Evolutionary conservation across 2,113 vertebrate genomes (phyloP).

Genomic region (Indri indri): DNA sequence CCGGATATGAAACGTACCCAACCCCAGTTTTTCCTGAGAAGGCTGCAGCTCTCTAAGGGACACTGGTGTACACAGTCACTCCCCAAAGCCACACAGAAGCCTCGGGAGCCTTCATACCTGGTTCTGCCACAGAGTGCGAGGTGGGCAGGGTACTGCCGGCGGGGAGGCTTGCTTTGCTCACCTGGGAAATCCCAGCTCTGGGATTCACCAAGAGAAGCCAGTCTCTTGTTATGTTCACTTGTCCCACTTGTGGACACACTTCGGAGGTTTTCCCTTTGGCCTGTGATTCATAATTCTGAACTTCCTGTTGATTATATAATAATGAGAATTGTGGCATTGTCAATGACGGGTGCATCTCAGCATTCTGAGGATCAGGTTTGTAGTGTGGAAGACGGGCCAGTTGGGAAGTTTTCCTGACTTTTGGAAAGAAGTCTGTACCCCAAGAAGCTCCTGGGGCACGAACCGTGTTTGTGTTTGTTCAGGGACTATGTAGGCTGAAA

Average conservation of each 20-base stretch:
- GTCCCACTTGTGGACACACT: not conserved
- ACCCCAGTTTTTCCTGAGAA: not conserved
- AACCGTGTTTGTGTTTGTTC: not conserved
- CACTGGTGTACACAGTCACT: too few relatives aligned
- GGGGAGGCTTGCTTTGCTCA: not conserved
- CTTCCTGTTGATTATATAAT: not conserved
- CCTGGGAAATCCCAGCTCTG: not conserved
- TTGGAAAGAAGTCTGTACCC: not conserved
- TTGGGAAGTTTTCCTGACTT: not conserved
- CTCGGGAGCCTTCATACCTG: not conserved
- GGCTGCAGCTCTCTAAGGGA: not conserved
- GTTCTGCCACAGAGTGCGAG: not conserved
- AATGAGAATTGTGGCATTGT: not conserved
- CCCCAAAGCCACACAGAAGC: too few relatives aligned
- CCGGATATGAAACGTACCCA: too few relatives aligned
- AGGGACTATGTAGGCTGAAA: not conserved
- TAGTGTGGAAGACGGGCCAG: not conserved
- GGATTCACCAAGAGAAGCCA: not conserved
- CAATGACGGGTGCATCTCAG: not conserved
- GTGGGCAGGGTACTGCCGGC: fast-evolving
- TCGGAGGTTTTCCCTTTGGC: not conserved
- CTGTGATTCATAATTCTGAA: not conserved
- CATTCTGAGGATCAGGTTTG: not conserved
- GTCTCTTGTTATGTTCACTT: not conserved
- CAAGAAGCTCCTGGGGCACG: too few relatives aligned